phyloP scores from a whole-genome alignment of 2,797 vertebrate species.

The Calcarius lapponicus region DNA sequence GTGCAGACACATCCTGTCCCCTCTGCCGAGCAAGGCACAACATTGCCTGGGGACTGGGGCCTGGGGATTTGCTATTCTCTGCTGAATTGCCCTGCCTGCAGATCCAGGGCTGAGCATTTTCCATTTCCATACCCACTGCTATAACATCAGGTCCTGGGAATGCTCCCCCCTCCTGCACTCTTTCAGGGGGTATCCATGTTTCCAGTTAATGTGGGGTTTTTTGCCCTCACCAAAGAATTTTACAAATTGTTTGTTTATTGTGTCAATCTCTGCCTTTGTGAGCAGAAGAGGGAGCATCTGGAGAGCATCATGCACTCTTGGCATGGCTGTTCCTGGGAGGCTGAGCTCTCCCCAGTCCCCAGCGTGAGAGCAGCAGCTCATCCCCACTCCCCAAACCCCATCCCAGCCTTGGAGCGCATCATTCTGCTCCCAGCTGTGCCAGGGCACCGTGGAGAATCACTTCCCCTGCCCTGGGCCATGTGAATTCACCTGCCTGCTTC shows the following conservation, averaged over 20 bases:
- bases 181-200: conserved; percentile 69
- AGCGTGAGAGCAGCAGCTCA: conserved; percentile 58
- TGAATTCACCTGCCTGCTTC: background rate
- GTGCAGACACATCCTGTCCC: background rate
- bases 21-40: background rate
- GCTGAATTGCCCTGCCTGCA: conserved; percentile 31
- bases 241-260: conserved; percentile 76
- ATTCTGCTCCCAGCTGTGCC: background rate
- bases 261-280: conserved; percentile 71
- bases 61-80: conserved; percentile 8
- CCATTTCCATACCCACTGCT: conserved; percentile 53
- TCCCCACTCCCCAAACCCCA: conserved; percentile 56
- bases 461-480: background rate
- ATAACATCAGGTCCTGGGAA: conserved; percentile 58
- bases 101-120: conserved; percentile 26
- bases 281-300: conserved; percentile 73
- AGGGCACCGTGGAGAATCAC: accelerated
- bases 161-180: conserved; percentile 55
- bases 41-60: background rate
- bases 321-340: conserved; percentile 62
- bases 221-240: conserved; percentile 72
- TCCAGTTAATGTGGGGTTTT: conserved; percentile 69
- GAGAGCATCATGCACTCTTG: conserved; percentile 77
- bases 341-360: conserved; percentile 63
- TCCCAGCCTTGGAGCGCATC: background rate